Conservation (phyloP, 2,888 invertebrate genomes). For the Brachyopa scutellaris region DNA sequence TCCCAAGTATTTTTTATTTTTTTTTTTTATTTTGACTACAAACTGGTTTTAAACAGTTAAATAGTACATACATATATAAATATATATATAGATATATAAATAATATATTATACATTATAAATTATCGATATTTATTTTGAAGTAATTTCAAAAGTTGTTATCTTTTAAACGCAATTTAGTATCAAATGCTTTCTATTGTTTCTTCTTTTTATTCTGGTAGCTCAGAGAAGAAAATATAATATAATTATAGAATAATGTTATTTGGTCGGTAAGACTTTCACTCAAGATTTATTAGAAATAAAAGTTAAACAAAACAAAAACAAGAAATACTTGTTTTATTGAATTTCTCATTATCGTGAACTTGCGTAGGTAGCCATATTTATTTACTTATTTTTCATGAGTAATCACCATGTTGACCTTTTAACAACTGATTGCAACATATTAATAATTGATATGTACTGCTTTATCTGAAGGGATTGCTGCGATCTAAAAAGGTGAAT, state of each 20-base stretch:
- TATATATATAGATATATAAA: constrained; percentile 44
- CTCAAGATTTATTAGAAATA: constrained; percentile 71
- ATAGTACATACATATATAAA: constrained; percentile 25
- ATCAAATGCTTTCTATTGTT: constrained; percentile 70
- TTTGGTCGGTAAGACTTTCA: constrained; percentile 67
- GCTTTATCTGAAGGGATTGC: no score
- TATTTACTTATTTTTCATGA: no score
- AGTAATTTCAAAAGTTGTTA: constrained; percentile 71
- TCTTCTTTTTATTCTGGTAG: constrained; percentile 27
- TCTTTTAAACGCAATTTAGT: constrained; percentile 64
- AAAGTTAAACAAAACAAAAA: constrained; percentile 61
- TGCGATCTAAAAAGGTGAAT: no score
- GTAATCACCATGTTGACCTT: no score
- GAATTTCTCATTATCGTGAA: not conserved
- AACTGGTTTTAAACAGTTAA: constrained; percentile 51
- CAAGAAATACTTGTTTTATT: constrained; percentile 38
- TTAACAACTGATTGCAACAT: no score
- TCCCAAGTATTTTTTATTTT: constrained; percentile 51
- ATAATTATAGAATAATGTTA: constrained; percentile 67
- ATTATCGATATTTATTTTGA: constrained; percentile 69
- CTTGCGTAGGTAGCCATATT: not conserved
- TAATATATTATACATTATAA: constrained; percentile 34
- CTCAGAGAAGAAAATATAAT: constrained; percentile 25
- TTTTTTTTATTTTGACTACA: constrained; percentile 16
- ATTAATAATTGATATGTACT: no score